Base-by-base conservation (phyloP, 2,797 vertebrate species). In the Poeciliopsis presidionis region DNA sequence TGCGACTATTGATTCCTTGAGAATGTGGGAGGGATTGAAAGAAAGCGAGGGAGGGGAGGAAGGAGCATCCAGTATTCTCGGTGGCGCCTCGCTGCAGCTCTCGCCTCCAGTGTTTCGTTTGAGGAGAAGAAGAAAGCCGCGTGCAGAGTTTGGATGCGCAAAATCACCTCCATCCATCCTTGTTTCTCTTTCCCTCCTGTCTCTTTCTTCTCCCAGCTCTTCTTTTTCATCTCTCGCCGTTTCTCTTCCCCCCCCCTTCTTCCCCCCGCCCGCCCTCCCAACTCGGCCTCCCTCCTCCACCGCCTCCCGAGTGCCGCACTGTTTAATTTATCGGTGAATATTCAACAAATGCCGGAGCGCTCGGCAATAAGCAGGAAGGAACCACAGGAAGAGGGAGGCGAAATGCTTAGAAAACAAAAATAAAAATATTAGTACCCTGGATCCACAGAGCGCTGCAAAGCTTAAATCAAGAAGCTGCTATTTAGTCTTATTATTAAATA, bases 11-110 rank as follows among this genome's bases (percentile, higher is more conserved):
- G 96, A 96, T 96, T 96, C 94, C 92, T 91, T 22, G 73, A 93
- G 89, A 92, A 90, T 86, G 91, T 91, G 86, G 90, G 87, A 91
- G 91, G 88, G 85, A 88, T 80, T 81, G 84, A 85, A 83, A 87
- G 75, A 78, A 76, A 86, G 77, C 78, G 77, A 81, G 80, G 53
- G 33, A 72, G 77, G 73, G 77, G 71, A 72, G 92, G 90, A 93
- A 92, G 92, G 91, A 92, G 94, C 95, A 96, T 95, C 95, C 95
- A 95, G 96, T 94, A 95, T 96, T 96, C 96, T 93, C 96, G 94
- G 94, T 87, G 94, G 94, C 91, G 93, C 91, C 92, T 93, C 94
- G 93, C 96, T 97, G 96, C 96, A 97, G 96, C 95, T 94, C 93
- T 94, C 93, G 93, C 93, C 88, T 87, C 87, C 65, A 75, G 81